A percentile compares a stretch with the other conserved stretches of the same genome.
These are phyloP conservation scores for Cryptoblepharus egeriae DNA, from an alignment of 2,797 vertebrate genomes.

Conservation along the genomic window DNA sequence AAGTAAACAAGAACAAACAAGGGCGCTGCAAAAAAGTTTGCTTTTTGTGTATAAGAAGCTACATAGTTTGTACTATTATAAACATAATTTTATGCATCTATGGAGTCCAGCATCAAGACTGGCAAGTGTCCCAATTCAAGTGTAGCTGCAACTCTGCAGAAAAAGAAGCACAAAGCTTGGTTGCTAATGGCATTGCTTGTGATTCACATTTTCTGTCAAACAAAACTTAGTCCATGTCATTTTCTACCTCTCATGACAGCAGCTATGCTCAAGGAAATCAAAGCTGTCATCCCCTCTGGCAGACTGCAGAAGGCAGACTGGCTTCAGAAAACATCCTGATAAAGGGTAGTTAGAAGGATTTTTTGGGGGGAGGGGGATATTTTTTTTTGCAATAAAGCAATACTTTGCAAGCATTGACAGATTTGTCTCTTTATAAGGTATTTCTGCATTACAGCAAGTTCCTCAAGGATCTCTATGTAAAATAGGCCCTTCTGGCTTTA, in stretches of 20 bases:
- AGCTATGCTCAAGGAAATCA: slow-evolving; percentile 19
- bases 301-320: slow-evolving; percentile 23
- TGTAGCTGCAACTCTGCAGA: slow-evolving; percentile 53
- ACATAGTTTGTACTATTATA: slow-evolving; percentile 61
- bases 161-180: slow-evolving; percentile 43
- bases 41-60: slow-evolving; percentile 37
- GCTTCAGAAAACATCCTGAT: neutral
- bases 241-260: slow-evolving; percentile 31
- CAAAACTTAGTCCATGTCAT: slow-evolving; percentile 16
- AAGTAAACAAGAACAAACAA: slow-evolving; percentile 58
- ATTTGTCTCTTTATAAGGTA: slow-evolving; percentile 5
- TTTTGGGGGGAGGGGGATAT: neutral
- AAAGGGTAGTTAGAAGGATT: neutral
- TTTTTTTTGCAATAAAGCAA: neutral
- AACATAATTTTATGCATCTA: slow-evolving; percentile 63
- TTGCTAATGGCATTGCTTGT: slow-evolving; percentile 19
- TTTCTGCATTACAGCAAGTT: neutral
- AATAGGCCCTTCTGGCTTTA: slow-evolving; percentile 3
- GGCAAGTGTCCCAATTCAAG: slow-evolving; percentile 53
- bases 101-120: slow-evolving; percentile 60
- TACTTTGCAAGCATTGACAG: slow-evolving; percentile 11
- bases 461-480: neutral
- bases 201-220: slow-evolving; percentile 33
- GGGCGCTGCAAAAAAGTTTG: slow-evolving; percentile 22
- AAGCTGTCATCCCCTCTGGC: slow-evolving; percentile 3